A percentile compares a stretch with the other conserved stretches of the same genome.
Conservation (phyloP, 2,113 vertebrate genomes). For the Nanorana parkeri region DNA sequence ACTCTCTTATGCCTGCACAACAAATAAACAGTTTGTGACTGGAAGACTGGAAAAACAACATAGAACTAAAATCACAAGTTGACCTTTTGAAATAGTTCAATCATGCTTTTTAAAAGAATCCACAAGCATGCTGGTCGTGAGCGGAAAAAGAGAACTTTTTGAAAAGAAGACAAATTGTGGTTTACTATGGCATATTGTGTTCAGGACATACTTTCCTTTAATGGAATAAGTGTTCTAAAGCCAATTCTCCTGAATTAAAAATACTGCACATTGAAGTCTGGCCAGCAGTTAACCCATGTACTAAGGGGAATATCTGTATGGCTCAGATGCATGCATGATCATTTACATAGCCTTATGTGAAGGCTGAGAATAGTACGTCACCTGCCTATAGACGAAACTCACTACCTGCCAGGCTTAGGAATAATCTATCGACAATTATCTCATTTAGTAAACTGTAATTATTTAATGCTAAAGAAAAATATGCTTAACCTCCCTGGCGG, state of each 20-base stretch:
- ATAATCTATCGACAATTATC: no score
- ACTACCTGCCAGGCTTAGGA: no score
- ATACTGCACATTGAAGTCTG: neutral
- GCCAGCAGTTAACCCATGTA: slow-evolving; percentile 15
- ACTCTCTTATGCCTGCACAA: no score
- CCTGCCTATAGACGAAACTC: no score
- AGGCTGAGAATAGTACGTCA: no score
- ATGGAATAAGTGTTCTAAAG: slow-evolving; percentile 17
- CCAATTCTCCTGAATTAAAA: slow-evolving; percentile 9
- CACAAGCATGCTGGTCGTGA: slow-evolving; percentile 39
- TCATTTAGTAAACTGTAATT: no score
- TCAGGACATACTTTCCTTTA: slow-evolving; percentile 47
- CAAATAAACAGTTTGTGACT: neutral
- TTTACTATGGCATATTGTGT: slow-evolving; percentile 41
- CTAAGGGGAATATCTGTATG: neutral
- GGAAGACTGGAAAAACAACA: slow-evolving; percentile 11
- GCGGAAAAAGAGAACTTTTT: slow-evolving; percentile 7
- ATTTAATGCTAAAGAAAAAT: no score
- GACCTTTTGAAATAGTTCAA: slow-evolving; percentile 9
- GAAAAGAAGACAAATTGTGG: slow-evolving; percentile 37
- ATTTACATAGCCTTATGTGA: neutral
- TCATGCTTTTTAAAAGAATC: slow-evolving; percentile 7
- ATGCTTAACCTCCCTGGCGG: no score
- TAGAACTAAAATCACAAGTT: neutral
- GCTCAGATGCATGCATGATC: neutral